Conservation (phyloP, 2,888 invertebrate genomes). For the Lamproptera curius region DNA sequence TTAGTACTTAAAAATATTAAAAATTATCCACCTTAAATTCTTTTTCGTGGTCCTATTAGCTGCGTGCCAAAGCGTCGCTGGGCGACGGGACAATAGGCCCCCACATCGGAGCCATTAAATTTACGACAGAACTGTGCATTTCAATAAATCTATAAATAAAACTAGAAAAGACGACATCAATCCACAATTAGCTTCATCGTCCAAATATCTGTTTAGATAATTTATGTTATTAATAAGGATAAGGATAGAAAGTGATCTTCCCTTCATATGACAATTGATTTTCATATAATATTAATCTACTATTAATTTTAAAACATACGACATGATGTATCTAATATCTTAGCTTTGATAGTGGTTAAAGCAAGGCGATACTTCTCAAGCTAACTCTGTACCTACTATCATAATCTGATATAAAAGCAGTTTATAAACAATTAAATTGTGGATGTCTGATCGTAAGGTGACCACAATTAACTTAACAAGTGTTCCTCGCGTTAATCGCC, state of each 20-base stretch:
- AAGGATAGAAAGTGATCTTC: neutral
- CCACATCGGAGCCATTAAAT: conserved; percentile 19
- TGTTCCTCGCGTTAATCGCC: conserved; percentile 5
- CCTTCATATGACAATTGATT: too few species aligned
- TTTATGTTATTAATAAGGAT: too few species aligned
- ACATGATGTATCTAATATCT: too few species aligned
- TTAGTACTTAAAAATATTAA: too few species aligned
- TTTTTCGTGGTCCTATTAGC: conserved; percentile 3
- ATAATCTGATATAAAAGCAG: too few species aligned
- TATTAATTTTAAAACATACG: neutral
- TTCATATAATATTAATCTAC: neutral
- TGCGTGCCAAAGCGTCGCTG: conserved; percentile 11
- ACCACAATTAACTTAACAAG: conserved; percentile 5
- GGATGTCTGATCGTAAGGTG: neutral
- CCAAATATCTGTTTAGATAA: too few species aligned
- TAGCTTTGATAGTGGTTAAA: too few species aligned
- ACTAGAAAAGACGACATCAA: too few species aligned
- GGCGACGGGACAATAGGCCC: conserved; percentile 7
- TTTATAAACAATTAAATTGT: too few species aligned
- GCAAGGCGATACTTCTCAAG: too few species aligned
- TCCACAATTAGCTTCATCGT: too few species aligned
- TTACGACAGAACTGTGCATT: conserved; percentile 9
- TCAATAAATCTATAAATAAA: conserved; percentile 3
- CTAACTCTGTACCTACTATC: too few species aligned
- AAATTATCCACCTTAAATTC: neutral